phyloP scores from a whole-genome alignment of 92 coral and sea anemone genomes.

The Ricordea florida region DNA sequence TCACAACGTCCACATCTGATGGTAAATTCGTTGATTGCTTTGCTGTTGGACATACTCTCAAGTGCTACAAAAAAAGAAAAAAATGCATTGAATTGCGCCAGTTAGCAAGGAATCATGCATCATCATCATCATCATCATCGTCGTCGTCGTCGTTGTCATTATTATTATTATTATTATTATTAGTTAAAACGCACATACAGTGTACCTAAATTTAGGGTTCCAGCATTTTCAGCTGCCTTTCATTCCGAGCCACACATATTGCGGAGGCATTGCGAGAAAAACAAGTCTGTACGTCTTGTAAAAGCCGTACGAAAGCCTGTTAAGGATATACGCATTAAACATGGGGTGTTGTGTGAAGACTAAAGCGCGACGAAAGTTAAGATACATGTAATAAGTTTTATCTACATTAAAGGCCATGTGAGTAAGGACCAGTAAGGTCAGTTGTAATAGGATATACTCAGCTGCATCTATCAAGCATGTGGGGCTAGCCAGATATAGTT shows the following conservation, averaged over 20 bases:
- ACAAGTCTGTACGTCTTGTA: not conserved
- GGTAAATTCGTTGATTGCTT: constrained; percentile 35
- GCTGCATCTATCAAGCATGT: not conserved
- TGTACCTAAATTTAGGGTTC: constrained; percentile 7
- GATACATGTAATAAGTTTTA: constrained; percentile 14
- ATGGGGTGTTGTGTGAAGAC: too few relatives aligned
- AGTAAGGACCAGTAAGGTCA: not conserved
- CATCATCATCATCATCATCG: not conserved
- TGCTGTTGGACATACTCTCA: constrained; percentile 32
- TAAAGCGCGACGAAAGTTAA: too few relatives aligned
- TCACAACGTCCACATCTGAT: constrained; percentile 21
- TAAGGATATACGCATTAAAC: not conserved
- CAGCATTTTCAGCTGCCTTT: constrained; percentile 8
- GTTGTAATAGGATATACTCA: constrained; percentile 15
- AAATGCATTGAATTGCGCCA: not conserved
- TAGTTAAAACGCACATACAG: not conserved
- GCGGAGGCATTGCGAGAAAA: not conserved
- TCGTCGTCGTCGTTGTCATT: not conserved
- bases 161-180: not conserved
- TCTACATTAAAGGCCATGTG: not conserved
- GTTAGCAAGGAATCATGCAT: not conserved
- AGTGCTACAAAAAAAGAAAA: constrained; percentile 29
- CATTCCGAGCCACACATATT: not conserved
- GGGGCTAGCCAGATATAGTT: too few relatives aligned
- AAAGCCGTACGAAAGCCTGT: not conserved